Base-by-base conservation (phyloP, 1,140 invertebrate species). In the Anastrepha obliqua region DNA sequence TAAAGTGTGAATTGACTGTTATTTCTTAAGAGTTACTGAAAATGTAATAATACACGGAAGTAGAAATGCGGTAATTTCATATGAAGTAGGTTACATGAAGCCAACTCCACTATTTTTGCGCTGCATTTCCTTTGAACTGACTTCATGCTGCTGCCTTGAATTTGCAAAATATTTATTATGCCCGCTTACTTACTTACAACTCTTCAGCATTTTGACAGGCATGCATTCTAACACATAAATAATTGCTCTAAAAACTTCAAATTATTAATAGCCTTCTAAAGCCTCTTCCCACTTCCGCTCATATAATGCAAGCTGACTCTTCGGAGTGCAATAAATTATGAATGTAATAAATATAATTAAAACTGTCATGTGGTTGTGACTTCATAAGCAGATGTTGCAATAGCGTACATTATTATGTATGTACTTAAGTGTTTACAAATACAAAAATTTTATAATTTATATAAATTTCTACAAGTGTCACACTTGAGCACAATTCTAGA, bases 331-430 rank as follows among this genome's bases (percentile, higher is more conserved):
- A 74, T 74, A 47, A 74, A 74, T 74, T 74, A 6, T 74, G 5
- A 74, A n/a, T 42, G 39, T 74, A 74, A 74, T 74, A 74, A 74
- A 74, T 74, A 74, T 74, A 74, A 74, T 74, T 74, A 51, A 47
- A 74, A 20, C 13, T 74, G 42, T 74, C 70, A 74, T 74, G 44
- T 17, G 44, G 70, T 47, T 74, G 70, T 74, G 17, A 47, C 44
- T 74, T 74, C 44, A 47, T 74, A 74, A 74, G 70, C 70, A 74
- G 70, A 74, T 47, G 70, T 44, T 74, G 47, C 70, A 74, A 47
- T 44, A 74, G 29, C 42, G 11, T 47, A n/a, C 70, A 47, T 44
- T 44, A 51, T 44, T 51, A 17, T 47, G 20, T 47, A 47, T 74
- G 70, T 44, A 74, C 13, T 74, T 62, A 74, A 44, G 60, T 62